Base-by-base conservation (phyloP, 2,113 vertebrate genomes). In the Rhodinocichla rosea region DNA sequence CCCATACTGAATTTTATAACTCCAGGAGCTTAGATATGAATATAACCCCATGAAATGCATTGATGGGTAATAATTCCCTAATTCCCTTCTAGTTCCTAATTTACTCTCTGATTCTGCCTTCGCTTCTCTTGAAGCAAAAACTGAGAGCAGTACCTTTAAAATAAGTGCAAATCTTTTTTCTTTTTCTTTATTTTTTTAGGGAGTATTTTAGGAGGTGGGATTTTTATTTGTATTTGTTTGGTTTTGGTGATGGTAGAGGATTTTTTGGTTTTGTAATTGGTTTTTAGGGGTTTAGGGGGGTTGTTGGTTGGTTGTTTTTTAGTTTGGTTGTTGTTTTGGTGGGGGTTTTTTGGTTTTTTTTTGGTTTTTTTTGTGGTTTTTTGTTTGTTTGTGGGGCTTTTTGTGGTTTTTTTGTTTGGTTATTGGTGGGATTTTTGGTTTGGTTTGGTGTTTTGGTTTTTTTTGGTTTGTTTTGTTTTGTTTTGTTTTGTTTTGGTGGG, bases 251-350 rank as follows among this genome's bases (percentile, higher is more conserved):
- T 45, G 47, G 37, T 52, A 35, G 33, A 42, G 47, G 13, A 39
- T 67, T 57, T 6, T 44, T 57, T n/a, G 5, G 8, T 8, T 69
- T 62, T 62, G 5, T 60, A 30, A 9, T 62, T 39, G 12, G 2
- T 32, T 47, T 67, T 47, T 24, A 1, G 24, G 5, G 3, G 7
- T 7, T 64, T 23, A 6, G 5, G 21, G 18, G 0, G 5, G 42
- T 15, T 2, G 4, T 44, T 47, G 22, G 15, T 39, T 18, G 6
- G 5, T 20, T 52, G 22, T 0, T 40, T 63, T 50, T 56, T 56
- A 18, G 57, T n/a, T 71, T 35, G 14, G 5, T 42, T 71, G 33
- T 39, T 55, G 15, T 64, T 84, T 73, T 9, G 7, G 9, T 57
- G 20, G 55, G 13, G 33, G 14, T 16, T 7, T 55, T 55, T 32